Evolutionary conservation across 1,140 invertebrate genomes (phyloP).

Genomic region (Drosophila baimaii): DNA sequence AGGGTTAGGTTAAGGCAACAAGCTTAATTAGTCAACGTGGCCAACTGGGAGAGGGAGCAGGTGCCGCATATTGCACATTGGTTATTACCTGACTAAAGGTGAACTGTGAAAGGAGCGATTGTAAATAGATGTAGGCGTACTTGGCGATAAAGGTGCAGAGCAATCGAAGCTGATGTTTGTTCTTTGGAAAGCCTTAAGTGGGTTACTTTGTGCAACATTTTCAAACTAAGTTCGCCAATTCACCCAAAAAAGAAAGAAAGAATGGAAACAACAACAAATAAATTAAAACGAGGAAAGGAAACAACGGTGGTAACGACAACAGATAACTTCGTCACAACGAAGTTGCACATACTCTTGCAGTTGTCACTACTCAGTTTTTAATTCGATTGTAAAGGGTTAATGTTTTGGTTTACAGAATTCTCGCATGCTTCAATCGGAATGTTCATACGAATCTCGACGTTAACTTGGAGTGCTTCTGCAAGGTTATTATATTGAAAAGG

Average conservation of each 20-base stretch:
- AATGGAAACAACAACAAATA: slow-evolving; percentile 55
- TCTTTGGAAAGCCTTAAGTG: slow-evolving; percentile 84
- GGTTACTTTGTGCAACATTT: slow-evolving; percentile 84
- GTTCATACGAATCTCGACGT: background rate
- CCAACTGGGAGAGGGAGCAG: background rate
- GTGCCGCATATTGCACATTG: slow-evolving; percentile 47
- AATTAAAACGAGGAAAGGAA: slow-evolving; percentile 54
- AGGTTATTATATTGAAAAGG: slow-evolving; percentile 4
- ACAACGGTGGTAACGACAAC: slow-evolving; percentile 26
- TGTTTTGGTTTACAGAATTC: background rate
- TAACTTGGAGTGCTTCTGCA: slow-evolving; percentile 2
- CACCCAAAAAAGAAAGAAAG: slow-evolving; percentile 73
- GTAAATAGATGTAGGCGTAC: slow-evolving; percentile 85
- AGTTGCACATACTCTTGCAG: slow-evolving; percentile 31
- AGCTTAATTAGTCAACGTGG: background rate
- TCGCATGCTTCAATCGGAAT: background rate
- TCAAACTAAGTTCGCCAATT: slow-evolving; percentile 84
- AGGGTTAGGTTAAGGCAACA: slow-evolving; percentile 13
- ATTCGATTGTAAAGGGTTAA: background rate
- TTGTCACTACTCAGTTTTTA: background rate
- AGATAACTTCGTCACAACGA: slow-evolving; percentile 31
- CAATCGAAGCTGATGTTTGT: slow-evolving; percentile 84
- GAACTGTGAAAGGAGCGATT: slow-evolving; percentile 84
- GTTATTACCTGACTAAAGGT: slow-evolving; percentile 83
- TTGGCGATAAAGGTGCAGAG: slow-evolving; percentile 85